phyloP scores from a whole-genome alignment of 2,888 invertebrate genomes.

The Dendrolimus houi region DNA sequence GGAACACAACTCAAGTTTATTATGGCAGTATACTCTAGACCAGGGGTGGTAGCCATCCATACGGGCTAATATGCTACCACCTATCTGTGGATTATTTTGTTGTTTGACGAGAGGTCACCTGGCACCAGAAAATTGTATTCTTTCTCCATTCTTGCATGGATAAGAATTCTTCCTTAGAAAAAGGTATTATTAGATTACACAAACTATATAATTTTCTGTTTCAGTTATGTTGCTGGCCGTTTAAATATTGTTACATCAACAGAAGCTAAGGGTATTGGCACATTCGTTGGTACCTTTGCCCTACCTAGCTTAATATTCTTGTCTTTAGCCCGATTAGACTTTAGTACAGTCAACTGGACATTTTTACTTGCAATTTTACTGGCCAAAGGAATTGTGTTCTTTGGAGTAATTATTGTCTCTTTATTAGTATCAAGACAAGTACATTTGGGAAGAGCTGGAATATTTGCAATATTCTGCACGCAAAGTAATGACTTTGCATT shows the following conservation, averaged over 20 bases:
- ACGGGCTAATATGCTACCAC: too few relatives aligned
- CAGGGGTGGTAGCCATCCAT: too few relatives aligned
- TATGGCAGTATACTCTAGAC: too few relatives aligned
- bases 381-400: conserved; percentile 91
- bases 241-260: conserved; percentile 87
- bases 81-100: too few relatives aligned
- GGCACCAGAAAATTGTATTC: too few relatives aligned
- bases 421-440: conserved; percentile 87
- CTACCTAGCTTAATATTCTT: conserved; percentile 94
- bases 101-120: too few relatives aligned
- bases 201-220: conserved; percentile 17
- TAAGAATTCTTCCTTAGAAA: too few relatives aligned
- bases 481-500: conserved; percentile 99
- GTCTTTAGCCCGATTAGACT: conserved; percentile 89
- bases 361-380: conserved; percentile 91
- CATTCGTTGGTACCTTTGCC: conserved; percentile 95
- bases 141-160: too few relatives aligned
- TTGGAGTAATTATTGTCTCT: conserved; percentile 85
- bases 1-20: too few relatives aligned
- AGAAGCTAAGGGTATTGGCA: conserved; percentile 92
- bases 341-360: conserved; percentile 91
- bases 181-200: too few relatives aligned
- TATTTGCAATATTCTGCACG: conserved; percentile 96
- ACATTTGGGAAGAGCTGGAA: conserved; percentile 89
- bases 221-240: conserved; percentile 89